Evolutionary conservation across 2,113 vertebrate species (phyloP).

Genomic region (zebrafish (Danio rerio)): GRCz12tu NC_133186.1:36386501-36387000

Average conservation of each 20-base stretch:
- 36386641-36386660: neutral
- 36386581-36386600: constrained; percentile 83
- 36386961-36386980: too few species aligned
- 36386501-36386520: neutral
- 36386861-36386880: neutral
- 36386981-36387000: too few species aligned
- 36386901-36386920: constrained; percentile 31
- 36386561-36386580: constrained; percentile 88
- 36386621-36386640: constrained; percentile 78
- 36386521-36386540: constrained; percentile 87
- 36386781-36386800: constrained; percentile 24
- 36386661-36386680: neutral
- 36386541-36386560: constrained; percentile 90
- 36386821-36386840: neutral
- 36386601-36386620: constrained; percentile 71
- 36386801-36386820: constrained; percentile 24
- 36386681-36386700: neutral
- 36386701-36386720: neutral
- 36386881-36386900: constrained; percentile 46
- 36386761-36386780: constrained; percentile 91
- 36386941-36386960: too few species aligned
- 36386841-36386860: neutral
- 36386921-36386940: constrained; percentile 33
- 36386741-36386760: constrained; percentile 82
- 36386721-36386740: constrained; percentile 62